Conservation (phyloP, 2,113 vertebrate genomes). For the Nothoprocta perdicaria region DNA sequence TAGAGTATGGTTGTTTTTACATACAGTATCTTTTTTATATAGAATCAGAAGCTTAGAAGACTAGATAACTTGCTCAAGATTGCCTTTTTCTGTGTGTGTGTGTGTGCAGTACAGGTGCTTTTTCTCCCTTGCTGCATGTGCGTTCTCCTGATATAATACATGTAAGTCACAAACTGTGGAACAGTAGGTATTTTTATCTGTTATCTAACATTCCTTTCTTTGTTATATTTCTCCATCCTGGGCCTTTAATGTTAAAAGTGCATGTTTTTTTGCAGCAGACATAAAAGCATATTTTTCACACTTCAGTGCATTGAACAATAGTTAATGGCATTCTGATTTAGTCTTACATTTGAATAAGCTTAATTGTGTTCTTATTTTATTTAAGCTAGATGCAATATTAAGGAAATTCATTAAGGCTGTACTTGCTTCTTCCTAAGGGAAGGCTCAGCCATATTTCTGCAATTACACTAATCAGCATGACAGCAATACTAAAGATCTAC, state of each 20-base stretch:
- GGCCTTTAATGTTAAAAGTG: constrained; percentile 35
- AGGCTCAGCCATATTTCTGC: constrained; percentile 47
- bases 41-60: not conserved
- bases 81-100: not conserved
- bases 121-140: not conserved
- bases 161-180: constrained; percentile 2
- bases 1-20: not conserved
- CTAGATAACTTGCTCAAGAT: not conserved
- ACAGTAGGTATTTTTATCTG: constrained; percentile 47
- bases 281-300: constrained; percentile 57
- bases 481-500: constrained; percentile 58
- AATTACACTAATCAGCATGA: constrained; percentile 66
- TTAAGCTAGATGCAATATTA: constrained; percentile 59
- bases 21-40: not conserved
- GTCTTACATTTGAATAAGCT: constrained; percentile 57
- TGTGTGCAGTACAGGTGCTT: not conserved
- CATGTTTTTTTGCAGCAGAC: constrained; percentile 11
- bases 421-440: constrained; percentile 61
- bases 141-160: constrained; percentile 19
- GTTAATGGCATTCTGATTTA: constrained; percentile 61
- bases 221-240: not conserved
- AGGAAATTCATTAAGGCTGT: constrained; percentile 59
- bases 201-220: constrained; percentile 41
- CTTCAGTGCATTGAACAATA: constrained; percentile 38
- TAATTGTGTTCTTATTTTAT: constrained; percentile 69